Percentiles rank a stretch among this genome's conserved stretches.
These are phyloP conservation scores for Netelia melanura DNA, from an alignment of 2,888 invertebrate species.

Conservation along the genomic window DNA sequence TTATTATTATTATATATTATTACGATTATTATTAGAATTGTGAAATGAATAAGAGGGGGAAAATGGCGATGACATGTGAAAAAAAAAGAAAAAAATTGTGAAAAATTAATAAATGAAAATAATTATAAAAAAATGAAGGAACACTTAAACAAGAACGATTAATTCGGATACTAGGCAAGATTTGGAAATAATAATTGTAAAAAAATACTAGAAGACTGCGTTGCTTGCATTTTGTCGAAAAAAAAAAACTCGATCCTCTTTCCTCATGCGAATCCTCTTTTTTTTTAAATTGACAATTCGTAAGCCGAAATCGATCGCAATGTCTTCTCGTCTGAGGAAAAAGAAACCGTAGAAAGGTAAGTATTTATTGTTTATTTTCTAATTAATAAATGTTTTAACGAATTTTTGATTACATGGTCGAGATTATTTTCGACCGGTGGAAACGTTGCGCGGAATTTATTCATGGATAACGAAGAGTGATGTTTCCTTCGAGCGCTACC, in stretches of 20 bases:
- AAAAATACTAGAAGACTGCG: constrained; percentile 71
- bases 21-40: constrained; percentile 82
- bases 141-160: constrained; percentile 69
- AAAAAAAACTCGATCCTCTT: not conserved
- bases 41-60: constrained; percentile 76
- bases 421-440: constrained; percentile 38
- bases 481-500: not conserved
- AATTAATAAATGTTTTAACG: not conserved
- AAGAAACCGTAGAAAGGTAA: not conserved
- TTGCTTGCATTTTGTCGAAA: not conserved
- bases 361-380: not conserved
- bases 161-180: constrained; percentile 83
- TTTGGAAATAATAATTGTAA: constrained; percentile 72
- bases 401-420: constrained; percentile 3
- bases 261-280: not conserved
- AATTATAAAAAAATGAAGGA: constrained; percentile 13
- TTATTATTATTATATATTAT: constrained; percentile 69
- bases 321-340: not conserved
- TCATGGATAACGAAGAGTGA: constrained; percentile 58
- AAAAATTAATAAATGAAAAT: constrained; percentile 20
- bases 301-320: too few relatives aligned
- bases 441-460: constrained; percentile 39
- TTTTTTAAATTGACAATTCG: not conserved
- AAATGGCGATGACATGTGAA: constrained; percentile 39
- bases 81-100: constrained; percentile 26